Evolutionary conservation across 2,888 invertebrate genomes (phyloP), one percentile per base, ranked within the genome.

Genomic region (Mayetiola destructor): DNA sequence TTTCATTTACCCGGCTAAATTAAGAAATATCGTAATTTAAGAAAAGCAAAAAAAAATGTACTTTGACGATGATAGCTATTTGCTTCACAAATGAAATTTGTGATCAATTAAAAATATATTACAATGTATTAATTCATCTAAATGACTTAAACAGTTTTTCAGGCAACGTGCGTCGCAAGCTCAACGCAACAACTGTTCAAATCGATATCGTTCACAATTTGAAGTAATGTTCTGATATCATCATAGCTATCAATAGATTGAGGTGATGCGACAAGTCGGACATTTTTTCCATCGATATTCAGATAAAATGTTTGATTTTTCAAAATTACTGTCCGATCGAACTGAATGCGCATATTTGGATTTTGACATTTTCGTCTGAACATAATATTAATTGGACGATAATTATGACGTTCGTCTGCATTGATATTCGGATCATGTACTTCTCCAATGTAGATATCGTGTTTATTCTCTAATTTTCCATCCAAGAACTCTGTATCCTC

Each of bases 281-380:
- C 69, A 60, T 71, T 69, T 59, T 72, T 72, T 20, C 72, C 72
- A 58, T 72, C 71, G 52, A 73, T 71, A 57, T 71, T 72, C 0
- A 69, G 68, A 56, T 68, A 71, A 63, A 68, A 73, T 53, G 68
- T 68, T 56, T 68, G 68, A 61, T 71, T 71, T 60, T 72, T 72
- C 39, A 73, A 71, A 32, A 72, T 70, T n/a, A 72, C 68, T 9
- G 72, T 71, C 12, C 72, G 68, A 64, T 73, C 72, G 59, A 68
- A 72, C 23, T 70, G 70, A 60, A 71, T 66, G 9, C 67, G 64
- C 12, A 66, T 66, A 52, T 64, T 63, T 8, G 63, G 64, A 60
- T 67, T 65, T 42, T 64, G 59, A 9, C 66, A 65, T n/a, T 65
- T 59, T 1, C 72, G 64, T 0, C 71, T 65, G 61, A 72, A 73